A percentile compares a stretch with the other conserved stretches of the same genome.
phyloP scores from a whole-genome alignment of 2,113 vertebrate species.

The Hystrix brachyura region DNA sequence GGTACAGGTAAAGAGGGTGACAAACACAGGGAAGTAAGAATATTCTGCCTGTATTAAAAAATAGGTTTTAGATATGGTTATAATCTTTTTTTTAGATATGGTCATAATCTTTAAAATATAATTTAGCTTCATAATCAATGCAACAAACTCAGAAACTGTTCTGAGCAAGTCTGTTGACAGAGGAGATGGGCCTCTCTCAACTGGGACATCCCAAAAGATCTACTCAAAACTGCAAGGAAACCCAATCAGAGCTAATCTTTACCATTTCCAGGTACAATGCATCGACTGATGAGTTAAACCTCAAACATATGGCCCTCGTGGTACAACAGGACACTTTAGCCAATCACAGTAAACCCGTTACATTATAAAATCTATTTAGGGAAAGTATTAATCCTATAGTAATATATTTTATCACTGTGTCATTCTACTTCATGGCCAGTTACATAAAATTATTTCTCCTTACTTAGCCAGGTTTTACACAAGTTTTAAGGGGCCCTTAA shows the following conservation, averaged over 20 bases:
- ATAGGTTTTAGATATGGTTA: background rate
- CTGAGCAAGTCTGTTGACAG: constrained; percentile 76
- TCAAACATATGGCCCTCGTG: background rate
- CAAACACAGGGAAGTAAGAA: background rate
- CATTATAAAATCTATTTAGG: background rate
- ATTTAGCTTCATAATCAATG: background rate
- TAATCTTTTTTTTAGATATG: background rate
- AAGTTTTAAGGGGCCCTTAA: constrained; percentile 38
- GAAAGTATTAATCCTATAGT: background rate
- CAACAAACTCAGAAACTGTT: constrained; percentile 46
- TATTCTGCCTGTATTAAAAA: background rate
- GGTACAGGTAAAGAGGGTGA: background rate
- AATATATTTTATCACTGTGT: background rate
- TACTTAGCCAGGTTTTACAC: constrained; percentile 22
- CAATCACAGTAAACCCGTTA: background rate
- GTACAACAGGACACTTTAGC: background rate
- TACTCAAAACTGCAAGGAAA: constrained; percentile 59
- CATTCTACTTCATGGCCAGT: background rate
- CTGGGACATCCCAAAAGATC: constrained; percentile 75
- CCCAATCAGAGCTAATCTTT: background rate
- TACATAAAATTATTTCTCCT: constrained; percentile 47
- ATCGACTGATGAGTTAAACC: background rate
- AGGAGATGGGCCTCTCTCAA: constrained; percentile 68
- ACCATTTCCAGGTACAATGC: constrained; percentile 24
- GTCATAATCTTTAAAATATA: constrained; percentile 23